Conservation (phyloP, 2,888 invertebrate genomes). For the Mythimna vitellina region DNA sequence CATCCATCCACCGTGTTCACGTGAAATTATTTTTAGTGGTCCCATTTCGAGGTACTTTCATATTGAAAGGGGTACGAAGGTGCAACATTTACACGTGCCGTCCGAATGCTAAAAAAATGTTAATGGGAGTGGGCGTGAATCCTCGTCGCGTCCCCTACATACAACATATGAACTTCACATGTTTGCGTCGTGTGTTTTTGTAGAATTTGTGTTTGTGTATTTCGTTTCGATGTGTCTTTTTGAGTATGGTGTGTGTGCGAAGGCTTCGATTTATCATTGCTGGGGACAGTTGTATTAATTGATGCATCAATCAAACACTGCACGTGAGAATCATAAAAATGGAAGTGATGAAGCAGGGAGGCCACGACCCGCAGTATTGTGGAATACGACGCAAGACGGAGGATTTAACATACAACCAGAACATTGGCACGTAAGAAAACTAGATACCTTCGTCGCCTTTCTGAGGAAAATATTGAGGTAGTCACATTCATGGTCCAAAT, state of each 20-base stretch:
- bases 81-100: too few species aligned
- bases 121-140: slow-evolving; percentile 22
- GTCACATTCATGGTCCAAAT: slow-evolving; percentile 30
- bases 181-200: neutral
- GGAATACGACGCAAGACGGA: too few species aligned
- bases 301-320: slow-evolving; percentile 26
- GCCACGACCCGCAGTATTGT: too few species aligned
- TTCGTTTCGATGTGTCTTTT: slow-evolving; percentile 3
- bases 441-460: slow-evolving; percentile 1
- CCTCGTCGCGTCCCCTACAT: neutral
- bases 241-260: neutral
- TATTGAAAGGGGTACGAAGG: too few species aligned
- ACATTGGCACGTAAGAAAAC: slow-evolving; percentile 4
- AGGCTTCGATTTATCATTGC: slow-evolving; percentile 18
- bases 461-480: slow-evolving; percentile 50
- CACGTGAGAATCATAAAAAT: neutral
- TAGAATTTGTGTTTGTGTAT: slow-evolving; percentile 5
- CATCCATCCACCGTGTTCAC: too few species aligned
- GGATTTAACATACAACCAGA: too few species aligned
- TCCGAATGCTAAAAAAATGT: too few species aligned
- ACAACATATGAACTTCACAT: neutral
- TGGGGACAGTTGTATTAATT: slow-evolving; percentile 33
- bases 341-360: too few species aligned
- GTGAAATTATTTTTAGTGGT: slow-evolving; percentile 6
- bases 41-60: neutral